Percentiles rank a stretch among this genome's conserved stretches.
Evolutionary conservation across 2,113 vertebrate species (phyloP).

Genomic region (Leptodactylus fuscus): DNA sequence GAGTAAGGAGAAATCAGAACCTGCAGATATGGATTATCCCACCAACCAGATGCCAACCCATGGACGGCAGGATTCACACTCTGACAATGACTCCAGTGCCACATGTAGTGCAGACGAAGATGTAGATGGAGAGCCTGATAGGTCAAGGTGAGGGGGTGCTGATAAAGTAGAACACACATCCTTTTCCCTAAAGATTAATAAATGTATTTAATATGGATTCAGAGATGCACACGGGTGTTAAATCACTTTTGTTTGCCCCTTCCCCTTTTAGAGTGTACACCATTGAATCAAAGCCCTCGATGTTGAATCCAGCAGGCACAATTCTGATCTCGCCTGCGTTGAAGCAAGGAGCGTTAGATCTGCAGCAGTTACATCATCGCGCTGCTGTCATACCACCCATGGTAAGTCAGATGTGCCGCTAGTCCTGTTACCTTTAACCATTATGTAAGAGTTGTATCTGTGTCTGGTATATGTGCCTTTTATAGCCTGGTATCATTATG

Average conservation of each 20-base stretch:
- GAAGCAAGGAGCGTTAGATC: slow-evolving; percentile 85
- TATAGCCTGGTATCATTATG: too few relatives aligned
- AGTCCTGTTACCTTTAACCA: too few relatives aligned
- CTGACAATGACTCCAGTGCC: slow-evolving; percentile 96
- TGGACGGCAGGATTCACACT: slow-evolving; percentile 76
- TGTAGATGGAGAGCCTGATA: slow-evolving; percentile 90
- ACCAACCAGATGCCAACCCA: slow-evolving; percentile 64
- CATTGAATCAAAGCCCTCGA: slow-evolving; percentile 87
- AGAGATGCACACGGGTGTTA: neutral
- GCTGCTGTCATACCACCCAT: slow-evolving; percentile 94
- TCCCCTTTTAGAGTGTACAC: slow-evolving; percentile 79
- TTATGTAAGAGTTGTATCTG: too few relatives aligned
- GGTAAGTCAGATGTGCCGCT: too few relatives aligned
- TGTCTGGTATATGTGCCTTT: too few relatives aligned
- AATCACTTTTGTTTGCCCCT: slow-evolving; percentile 19
- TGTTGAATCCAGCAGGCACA: slow-evolving; percentile 83
- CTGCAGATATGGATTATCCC: slow-evolving; percentile 70
- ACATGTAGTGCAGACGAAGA: slow-evolving; percentile 98
- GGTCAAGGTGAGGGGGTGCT: slow-evolving; percentile 79
- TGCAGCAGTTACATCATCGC: slow-evolving; percentile 93
- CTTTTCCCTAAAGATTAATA: too few relatives aligned
- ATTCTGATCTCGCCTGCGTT: slow-evolving; percentile 85
- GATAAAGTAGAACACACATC: too few relatives aligned
- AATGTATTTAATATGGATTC: neutral
- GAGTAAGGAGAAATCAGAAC: slow-evolving; percentile 78